Conservation (phyloP, 2,888 invertebrate genomes). For the Drosophila mimetica region DNA sequence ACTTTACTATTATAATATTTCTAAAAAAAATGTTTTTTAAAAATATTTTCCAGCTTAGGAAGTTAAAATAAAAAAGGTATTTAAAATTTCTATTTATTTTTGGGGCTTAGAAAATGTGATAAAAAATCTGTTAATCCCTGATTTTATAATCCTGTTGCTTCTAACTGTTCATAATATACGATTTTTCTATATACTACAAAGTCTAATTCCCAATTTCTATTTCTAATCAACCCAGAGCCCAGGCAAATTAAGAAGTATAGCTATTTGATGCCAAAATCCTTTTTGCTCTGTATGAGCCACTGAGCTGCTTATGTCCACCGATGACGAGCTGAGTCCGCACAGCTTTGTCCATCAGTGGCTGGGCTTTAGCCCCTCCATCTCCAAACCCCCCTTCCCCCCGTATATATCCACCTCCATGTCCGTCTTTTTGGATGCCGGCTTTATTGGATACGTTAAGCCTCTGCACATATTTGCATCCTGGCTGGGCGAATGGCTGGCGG, state of each 20-base stretch:
- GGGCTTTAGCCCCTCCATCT: constrained; percentile 15
- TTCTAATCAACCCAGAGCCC: neutral
- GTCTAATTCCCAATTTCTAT: neutral
- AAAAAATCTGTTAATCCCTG: no score
- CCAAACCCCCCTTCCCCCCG: neutral
- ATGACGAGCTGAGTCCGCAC: constrained; percentile 40
- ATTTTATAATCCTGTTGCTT: no score
- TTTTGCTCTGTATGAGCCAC: constrained; percentile 33
- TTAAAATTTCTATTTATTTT: no score
- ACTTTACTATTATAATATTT: no score
- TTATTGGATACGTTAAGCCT: constrained; percentile 60
- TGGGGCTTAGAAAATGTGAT: no score
- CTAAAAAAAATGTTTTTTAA: no score
- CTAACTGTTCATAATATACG: neutral
- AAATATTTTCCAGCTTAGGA: no score
- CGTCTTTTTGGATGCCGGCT: constrained; percentile 16
- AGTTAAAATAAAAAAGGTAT: no score
- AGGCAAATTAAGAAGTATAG: neutral
- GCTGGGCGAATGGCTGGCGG: constrained; percentile 38
- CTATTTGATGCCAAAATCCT: neutral
- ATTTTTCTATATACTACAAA: neutral
- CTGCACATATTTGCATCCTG: constrained; percentile 58
- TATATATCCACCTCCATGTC: neutral
- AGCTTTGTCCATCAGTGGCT: constrained; percentile 59
- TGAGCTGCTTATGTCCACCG: constrained; percentile 49